Evolutionary conservation across 2,888 invertebrate species (phyloP).

Genomic region (Pandemis cinnamomeana): DNA sequence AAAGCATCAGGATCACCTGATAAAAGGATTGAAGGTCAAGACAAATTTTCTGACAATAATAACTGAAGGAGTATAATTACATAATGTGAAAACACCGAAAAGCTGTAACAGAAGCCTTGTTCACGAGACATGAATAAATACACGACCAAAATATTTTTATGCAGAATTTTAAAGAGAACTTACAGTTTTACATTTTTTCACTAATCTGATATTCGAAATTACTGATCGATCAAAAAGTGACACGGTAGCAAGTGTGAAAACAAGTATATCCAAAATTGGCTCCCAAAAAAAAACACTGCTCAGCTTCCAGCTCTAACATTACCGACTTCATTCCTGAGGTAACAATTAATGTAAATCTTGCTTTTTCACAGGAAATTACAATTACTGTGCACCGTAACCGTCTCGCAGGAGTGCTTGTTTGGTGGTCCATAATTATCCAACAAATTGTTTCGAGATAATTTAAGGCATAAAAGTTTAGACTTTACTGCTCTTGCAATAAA

Average conservation of each 20-base stretch:
- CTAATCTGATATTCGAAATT: background rate
- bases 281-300: background rate
- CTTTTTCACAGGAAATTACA: constrained; percentile 61
- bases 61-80: background rate
- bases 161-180: background rate
- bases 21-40: background rate
- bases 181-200: background rate
- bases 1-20: no score
- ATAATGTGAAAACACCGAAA: background rate
- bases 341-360: constrained; percentile 45
- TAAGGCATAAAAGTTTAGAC: constrained; percentile 44
- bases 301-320: constrained; percentile 47
- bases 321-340: constrained; percentile 43
- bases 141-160: background rate
- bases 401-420: constrained; percentile 57
- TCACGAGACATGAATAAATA: background rate
- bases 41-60: background rate
- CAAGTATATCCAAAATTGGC: constrained; percentile 52
- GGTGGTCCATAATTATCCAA: constrained; percentile 65
- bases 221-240: background rate
- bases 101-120: background rate
- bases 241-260: background rate
- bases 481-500: background rate
- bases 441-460: constrained; percentile 50
- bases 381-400: constrained; percentile 61